These are phyloP conservation scores for Lochmaea crataegi DNA, from an alignment of 2,888 invertebrate species.

Conservation along the genomic window DNA sequence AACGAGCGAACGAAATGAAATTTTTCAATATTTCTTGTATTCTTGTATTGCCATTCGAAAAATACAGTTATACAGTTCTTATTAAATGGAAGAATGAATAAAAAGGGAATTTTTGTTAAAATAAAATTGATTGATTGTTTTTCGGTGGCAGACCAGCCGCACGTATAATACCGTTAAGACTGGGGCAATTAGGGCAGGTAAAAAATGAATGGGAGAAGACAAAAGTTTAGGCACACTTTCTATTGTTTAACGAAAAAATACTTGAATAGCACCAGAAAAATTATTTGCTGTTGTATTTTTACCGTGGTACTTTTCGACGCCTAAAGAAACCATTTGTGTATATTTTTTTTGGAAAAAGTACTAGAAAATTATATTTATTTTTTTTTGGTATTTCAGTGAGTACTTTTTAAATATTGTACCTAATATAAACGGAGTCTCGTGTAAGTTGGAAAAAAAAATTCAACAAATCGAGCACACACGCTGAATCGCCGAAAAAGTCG, in stretches of 20 bases:
- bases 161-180: slow-evolving; percentile 40
- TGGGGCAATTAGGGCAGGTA: slow-evolving; percentile 32
- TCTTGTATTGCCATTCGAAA: slow-evolving; percentile 36
- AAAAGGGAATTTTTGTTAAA: slow-evolving; percentile 39
- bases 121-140: slow-evolving; percentile 36
- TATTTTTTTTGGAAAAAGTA: too few relatives aligned
- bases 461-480: slow-evolving; percentile 17
- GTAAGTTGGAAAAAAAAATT: slow-evolving; percentile 12
- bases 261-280: too few relatives aligned
- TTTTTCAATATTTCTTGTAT: too few relatives aligned
- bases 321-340: too few relatives aligned
- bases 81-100: slow-evolving; percentile 32
- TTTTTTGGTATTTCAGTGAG: too few relatives aligned
- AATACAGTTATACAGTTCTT: slow-evolving; percentile 37
- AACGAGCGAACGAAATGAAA: too few relatives aligned
- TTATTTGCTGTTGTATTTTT: too few relatives aligned
- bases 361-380: too few relatives aligned
- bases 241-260: background rate
- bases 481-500: slow-evolving; percentile 23
- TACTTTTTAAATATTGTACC: background rate
- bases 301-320: too few relatives aligned
- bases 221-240: slow-evolving; percentile 12
- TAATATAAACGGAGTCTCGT: background rate
- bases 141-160: slow-evolving; percentile 16
- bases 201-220: background rate